A percentile compares a stretch with the other conserved stretches of the same genome.
Evolutionary conservation across 2,797 vertebrate genomes (phyloP).

Genomic region (Rousettus madagascariensis): DNA sequence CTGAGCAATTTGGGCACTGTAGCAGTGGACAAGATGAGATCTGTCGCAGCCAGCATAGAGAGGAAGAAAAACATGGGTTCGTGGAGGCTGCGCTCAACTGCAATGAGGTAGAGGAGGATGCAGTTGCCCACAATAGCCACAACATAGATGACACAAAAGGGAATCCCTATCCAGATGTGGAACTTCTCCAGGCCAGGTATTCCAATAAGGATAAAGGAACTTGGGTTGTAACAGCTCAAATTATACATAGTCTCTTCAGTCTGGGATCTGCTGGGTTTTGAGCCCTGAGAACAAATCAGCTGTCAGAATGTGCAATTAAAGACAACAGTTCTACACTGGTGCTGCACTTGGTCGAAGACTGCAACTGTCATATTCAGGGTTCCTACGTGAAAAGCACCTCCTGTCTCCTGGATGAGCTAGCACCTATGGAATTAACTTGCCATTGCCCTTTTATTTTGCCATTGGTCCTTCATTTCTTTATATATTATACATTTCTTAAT

Average conservation of each 20-base stretch:
- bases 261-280: neutral
- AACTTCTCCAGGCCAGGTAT: constrained; percentile 69
- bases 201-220: constrained; percentile 62
- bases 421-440: neutral
- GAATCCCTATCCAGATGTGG: constrained; percentile 69
- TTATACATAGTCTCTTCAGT: constrained; percentile 52
- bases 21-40: constrained; percentile 55
- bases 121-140: constrained; percentile 55
- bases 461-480: neutral
- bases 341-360: neutral
- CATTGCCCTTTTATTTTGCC: neutral
- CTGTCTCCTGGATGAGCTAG: neutral
- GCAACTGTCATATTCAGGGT: neutral
- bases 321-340: neutral
- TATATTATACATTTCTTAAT: neutral
- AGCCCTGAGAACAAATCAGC: neutral
- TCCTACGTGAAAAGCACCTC: neutral
- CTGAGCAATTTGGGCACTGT: constrained; percentile 64
- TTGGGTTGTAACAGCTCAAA: constrained; percentile 58
- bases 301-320: neutral
- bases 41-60: constrained; percentile 59
- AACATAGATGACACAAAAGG: constrained; percentile 59
- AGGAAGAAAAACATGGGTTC: constrained; percentile 72
- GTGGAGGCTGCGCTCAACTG: constrained; percentile 52
- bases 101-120: constrained; percentile 68